Evolutionary conservation across 2,888 invertebrate genomes (phyloP).

Genomic region (Mimachlamys varia): DNA sequence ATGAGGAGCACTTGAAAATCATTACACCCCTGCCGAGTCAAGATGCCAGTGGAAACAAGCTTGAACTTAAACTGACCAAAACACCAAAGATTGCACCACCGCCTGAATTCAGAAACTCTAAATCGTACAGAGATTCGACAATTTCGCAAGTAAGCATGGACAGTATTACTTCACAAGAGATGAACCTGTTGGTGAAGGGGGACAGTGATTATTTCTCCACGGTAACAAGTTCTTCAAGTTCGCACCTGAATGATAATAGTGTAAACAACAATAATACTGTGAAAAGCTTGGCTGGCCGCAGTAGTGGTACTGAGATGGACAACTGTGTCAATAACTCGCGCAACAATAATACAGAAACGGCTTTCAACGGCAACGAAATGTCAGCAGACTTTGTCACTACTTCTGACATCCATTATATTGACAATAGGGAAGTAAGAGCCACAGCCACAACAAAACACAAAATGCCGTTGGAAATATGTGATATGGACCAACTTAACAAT

Average conservation of each 20-base stretch:
- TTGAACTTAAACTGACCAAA: constrained; percentile 60
- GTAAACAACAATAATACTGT: neutral
- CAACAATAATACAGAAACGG: neutral
- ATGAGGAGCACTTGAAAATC: constrained; percentile 59
- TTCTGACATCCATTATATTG: constrained; percentile 12
- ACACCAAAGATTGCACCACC: constrained; percentile 74
- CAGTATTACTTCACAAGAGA: constrained; percentile 59
- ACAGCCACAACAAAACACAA: neutral
- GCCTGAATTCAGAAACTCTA: constrained; percentile 68
- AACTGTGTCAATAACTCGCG: constrained; percentile 7
- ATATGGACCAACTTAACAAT: neutral
- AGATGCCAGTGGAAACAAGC: constrained; percentile 62
- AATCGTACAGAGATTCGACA: constrained; percentile 60
- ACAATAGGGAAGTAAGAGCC: neutral
- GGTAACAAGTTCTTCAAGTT: constrained; percentile 55
- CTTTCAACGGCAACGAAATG: neutral
- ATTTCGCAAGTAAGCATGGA: constrained; percentile 63
- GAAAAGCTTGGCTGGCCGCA: neutral
- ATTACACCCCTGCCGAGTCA: constrained; percentile 60
- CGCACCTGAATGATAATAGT: neutral
- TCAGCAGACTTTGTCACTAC: constrained; percentile 21
- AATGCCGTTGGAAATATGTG: neutral
- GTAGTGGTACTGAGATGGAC: neutral
- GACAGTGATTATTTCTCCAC: constrained; percentile 74
- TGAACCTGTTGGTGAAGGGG: constrained; percentile 58